Percentiles rank a stretch among this genome's conserved stretches.
These are phyloP conservation scores for Corvus hawaiiensis DNA, from an alignment of 2,113 vertebrate species.

Conservation along the genomic window DNA sequence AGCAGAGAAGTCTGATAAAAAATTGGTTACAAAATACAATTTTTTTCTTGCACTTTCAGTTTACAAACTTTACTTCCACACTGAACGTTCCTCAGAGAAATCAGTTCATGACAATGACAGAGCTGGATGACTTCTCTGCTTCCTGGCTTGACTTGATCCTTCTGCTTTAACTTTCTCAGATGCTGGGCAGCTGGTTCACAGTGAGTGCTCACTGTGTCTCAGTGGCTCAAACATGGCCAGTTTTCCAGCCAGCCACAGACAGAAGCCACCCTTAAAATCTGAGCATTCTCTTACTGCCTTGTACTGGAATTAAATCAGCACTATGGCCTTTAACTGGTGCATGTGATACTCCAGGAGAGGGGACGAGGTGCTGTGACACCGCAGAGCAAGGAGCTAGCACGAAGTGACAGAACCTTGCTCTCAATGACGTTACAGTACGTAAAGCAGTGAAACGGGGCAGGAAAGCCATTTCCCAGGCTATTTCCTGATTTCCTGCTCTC, in stretches of 20 bases:
- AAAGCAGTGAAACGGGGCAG: constrained; percentile 48
- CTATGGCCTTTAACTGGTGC: background rate
- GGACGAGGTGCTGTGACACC: background rate
- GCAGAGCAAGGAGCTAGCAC: background rate
- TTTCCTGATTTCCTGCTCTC: constrained; percentile 68
- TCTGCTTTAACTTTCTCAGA: background rate
- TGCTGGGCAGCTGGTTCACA: background rate
- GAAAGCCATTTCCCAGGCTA: constrained; percentile 57
- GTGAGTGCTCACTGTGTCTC: background rate
- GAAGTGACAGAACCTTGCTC: background rate
- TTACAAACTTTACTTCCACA: background rate
- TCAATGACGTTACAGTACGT: background rate
- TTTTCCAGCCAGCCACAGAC: background rate
- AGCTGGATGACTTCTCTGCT: background rate
- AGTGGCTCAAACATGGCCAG: background rate
- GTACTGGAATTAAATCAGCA: background rate
- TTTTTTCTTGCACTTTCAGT: background rate
- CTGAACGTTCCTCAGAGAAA: background rate
- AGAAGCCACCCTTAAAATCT: background rate
- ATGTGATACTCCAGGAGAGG: background rate
- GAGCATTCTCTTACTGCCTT: background rate
- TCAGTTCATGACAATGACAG: background rate
- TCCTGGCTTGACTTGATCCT: background rate
- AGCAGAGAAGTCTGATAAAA: background rate
- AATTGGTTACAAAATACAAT: background rate